phyloP scores from a whole-genome alignment of 2,113 vertebrate species.

The Indri indri region DNA sequence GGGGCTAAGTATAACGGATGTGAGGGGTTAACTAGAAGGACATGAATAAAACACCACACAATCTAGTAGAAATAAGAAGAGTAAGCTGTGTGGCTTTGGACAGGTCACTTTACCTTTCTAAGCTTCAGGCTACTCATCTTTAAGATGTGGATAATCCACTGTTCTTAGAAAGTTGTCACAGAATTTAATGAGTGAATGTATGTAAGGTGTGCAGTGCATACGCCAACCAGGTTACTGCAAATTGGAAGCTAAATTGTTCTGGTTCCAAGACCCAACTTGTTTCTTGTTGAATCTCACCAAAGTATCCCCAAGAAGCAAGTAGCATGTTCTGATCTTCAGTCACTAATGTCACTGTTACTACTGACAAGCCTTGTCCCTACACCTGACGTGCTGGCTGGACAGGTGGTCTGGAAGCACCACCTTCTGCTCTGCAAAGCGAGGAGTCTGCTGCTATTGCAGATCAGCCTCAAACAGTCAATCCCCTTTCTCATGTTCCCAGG shows the following conservation, averaged over 20 bases:
- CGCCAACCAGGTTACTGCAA: not conserved
- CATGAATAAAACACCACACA: not conserved
- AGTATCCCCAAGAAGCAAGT: not conserved
- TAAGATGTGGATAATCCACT: too few relatives aligned
- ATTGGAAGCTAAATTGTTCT: not conserved
- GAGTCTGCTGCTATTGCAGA: not conserved
- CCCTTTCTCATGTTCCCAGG: too few relatives aligned
- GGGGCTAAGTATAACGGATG: not conserved
- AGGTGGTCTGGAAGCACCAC: not conserved
- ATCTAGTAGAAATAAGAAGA: not conserved
- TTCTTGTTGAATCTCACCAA: not conserved
- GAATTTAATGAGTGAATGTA: not conserved
- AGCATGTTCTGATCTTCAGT: not conserved
- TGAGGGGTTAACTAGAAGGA: not conserved
- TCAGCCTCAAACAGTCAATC: not conserved
- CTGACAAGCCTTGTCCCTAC: not conserved
- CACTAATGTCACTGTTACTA: not conserved
- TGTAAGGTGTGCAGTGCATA: not conserved
- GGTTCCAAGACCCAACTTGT: not conserved
- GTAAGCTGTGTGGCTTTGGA: not conserved
- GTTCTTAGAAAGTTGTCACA: not conserved
- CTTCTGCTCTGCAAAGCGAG: not conserved
- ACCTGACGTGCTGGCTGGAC: not conserved
- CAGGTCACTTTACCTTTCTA: not conserved
- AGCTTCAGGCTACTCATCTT: not conserved